Percentiles rank a stretch among this genome's conserved stretches.
These are phyloP conservation scores for Merluccius polli DNA, from an alignment of 2,797 vertebrate species.

Conservation along the genomic window DNA sequence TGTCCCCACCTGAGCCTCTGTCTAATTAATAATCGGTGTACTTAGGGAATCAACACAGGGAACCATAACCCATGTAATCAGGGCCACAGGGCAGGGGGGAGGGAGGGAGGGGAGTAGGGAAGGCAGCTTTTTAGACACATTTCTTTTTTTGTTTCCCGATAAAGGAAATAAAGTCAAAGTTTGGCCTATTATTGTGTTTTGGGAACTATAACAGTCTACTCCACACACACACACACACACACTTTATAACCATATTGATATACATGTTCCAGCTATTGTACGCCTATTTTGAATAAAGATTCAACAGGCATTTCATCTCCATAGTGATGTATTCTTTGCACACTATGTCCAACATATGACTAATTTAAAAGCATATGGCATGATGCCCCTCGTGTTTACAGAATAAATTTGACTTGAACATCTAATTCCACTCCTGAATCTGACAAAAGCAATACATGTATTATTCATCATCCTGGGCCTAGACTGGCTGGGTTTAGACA, in stretches of 20 bases:
- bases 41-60: constrained; percentile 37
- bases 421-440: too few relatives aligned
- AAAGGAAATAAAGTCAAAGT: neutral
- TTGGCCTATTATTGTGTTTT: neutral
- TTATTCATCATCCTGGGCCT: too few relatives aligned
- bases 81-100: neutral
- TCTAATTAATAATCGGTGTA: constrained; percentile 52
- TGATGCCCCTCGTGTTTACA: neutral
- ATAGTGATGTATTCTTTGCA: neutral
- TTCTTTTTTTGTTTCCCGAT: neutral
- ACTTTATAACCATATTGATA: neutral
- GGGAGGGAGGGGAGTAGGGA: constrained; percentile 10
- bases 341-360: neutral
- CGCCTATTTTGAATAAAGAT: neutral
- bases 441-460: too few relatives aligned
- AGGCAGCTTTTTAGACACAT: neutral
- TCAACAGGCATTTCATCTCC: neutral
- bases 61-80: constrained; percentile 9
- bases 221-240: neutral
- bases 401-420: neutral
- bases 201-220: neutral
- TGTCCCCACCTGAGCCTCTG: constrained; percentile 35
- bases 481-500: too few relatives aligned
- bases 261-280: neutral
- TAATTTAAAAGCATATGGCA: neutral